phyloP scores from a whole-genome alignment of 1,140 invertebrate genomes.

The Myzus persicae region DNA sequence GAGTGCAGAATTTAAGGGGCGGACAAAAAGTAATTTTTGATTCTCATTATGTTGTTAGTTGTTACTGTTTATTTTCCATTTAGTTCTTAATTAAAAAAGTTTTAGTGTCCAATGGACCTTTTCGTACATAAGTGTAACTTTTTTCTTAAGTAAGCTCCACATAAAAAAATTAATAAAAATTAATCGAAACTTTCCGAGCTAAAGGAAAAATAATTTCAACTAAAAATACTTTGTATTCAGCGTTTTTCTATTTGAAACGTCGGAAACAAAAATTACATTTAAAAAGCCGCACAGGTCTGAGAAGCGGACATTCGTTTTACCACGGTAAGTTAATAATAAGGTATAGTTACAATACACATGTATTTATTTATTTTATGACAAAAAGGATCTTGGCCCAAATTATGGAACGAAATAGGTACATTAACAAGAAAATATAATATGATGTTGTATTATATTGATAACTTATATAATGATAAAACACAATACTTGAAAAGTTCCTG shows the following conservation, averaged over 20 bases:
- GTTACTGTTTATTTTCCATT: not conserved
- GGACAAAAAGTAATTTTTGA: not conserved
- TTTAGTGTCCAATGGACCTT: not conserved
- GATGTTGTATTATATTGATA: not conserved
- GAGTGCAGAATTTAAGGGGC: not conserved
- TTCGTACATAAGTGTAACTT: not conserved
- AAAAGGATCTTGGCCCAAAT: no score
- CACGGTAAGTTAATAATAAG: no score
- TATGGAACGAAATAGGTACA: no score
- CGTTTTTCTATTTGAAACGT: not conserved
- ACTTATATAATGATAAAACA: no score
- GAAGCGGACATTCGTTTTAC: not conserved
- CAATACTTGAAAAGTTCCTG: not conserved
- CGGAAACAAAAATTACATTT: not conserved
- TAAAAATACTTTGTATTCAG: not conserved
- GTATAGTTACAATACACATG: no score
- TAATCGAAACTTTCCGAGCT: not conserved
- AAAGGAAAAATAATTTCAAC: not conserved
- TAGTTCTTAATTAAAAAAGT: slow-evolving; percentile 49
- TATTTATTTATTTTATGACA: no score
- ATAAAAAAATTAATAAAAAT: not conserved
- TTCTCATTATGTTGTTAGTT: not conserved
- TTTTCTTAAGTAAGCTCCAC: not conserved
- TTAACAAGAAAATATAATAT: no score
- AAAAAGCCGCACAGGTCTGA: not conserved